phyloP scores from a whole-genome alignment of 2,888 invertebrate species.

The Archips xylosteana region DNA sequence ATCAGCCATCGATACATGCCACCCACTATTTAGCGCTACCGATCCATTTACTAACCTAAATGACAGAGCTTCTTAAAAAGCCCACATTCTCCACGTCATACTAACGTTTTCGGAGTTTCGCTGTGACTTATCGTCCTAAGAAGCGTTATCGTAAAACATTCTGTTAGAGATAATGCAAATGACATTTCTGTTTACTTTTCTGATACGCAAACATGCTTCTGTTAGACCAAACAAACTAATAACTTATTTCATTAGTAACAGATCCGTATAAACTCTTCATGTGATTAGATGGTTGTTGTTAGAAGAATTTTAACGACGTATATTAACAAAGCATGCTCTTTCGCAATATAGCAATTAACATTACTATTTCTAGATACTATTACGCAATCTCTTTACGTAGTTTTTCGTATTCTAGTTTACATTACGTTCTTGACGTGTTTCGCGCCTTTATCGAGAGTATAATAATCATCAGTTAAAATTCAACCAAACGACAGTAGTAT shows the following conservation, averaged over 20 bases:
- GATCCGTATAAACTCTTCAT: conserved; percentile 10
- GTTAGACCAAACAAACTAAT: conserved; percentile 23
- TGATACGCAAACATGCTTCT: conserved; percentile 32
- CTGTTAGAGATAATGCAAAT: conserved; percentile 30
- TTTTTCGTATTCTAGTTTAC: conserved; percentile 4
- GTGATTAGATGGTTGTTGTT: conserved; percentile 6
- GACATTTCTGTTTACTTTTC: conserved; percentile 33
- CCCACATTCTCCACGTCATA: not conserved
- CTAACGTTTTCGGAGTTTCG: conserved; percentile 7
- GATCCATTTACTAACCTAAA: not conserved
- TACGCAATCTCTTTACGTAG: conserved; percentile 34
- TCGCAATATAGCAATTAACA: conserved; percentile 48
- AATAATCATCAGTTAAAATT: not conserved
- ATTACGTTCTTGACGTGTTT: conserved; percentile 23
- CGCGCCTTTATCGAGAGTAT: conserved; percentile 10
- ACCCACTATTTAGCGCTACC: conserved; percentile 1
- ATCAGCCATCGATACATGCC: not conserved
- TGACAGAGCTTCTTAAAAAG: not conserved
- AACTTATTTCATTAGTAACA: conserved; percentile 19
- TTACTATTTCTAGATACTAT: conserved; percentile 41
- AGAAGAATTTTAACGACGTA: conserved; percentile 19
- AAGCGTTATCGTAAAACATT: conserved; percentile 22
- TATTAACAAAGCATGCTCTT: conserved; percentile 50
- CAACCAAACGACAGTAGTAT: conserved; percentile 13
- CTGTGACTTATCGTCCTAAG: conserved; percentile 21